phyloP scores from a whole-genome alignment of 2,888 invertebrate genomes.

The Nysson spinosus region DNA sequence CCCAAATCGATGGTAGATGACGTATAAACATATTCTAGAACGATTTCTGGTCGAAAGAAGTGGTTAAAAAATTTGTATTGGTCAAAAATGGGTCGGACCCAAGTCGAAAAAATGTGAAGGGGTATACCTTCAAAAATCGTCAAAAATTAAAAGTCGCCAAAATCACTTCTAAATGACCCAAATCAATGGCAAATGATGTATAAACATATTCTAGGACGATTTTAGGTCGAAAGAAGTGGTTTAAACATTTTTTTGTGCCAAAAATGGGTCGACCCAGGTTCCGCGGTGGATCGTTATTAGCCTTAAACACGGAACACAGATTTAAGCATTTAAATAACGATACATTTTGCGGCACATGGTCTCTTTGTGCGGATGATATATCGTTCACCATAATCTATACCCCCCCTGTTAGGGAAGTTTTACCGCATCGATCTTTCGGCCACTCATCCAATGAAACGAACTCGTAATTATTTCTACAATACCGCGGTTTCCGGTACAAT shows the following conservation, averaged over 20 bases:
- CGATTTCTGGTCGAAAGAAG: too few relatives aligned
- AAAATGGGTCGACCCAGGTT: background rate
- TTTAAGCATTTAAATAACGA: slow-evolving; percentile 25
- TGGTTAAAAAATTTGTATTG: too few relatives aligned
- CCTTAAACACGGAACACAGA: slow-evolving; percentile 13
- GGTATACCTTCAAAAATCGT: too few relatives aligned
- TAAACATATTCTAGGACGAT: too few relatives aligned
- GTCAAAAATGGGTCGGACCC: too few relatives aligned
- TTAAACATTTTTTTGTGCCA: background rate
- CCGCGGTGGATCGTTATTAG: background rate
- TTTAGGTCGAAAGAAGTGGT: too few relatives aligned
- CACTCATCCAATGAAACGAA: slow-evolving; percentile 4
- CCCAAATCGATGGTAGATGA: too few relatives aligned
- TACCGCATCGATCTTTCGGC: slow-evolving; percentile 20
- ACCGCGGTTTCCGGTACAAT: background rate
- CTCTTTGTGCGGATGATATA: slow-evolving; percentile 25
- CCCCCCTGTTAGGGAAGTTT: slow-evolving; percentile 14
- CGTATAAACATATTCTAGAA: too few relatives aligned
- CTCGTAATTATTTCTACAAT: slow-evolving; percentile 13
- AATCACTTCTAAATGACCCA: too few relatives aligned
- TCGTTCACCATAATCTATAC: slow-evolving; percentile 13
- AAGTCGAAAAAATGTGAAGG: too few relatives aligned
- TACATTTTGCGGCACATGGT: slow-evolving; percentile 15
- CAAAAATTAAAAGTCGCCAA: too few relatives aligned
- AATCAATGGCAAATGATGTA: too few relatives aligned